These are phyloP conservation scores for Diloba caeruleocephala DNA, from an alignment of 2,888 invertebrate species.

Conservation along the genomic window DNA sequence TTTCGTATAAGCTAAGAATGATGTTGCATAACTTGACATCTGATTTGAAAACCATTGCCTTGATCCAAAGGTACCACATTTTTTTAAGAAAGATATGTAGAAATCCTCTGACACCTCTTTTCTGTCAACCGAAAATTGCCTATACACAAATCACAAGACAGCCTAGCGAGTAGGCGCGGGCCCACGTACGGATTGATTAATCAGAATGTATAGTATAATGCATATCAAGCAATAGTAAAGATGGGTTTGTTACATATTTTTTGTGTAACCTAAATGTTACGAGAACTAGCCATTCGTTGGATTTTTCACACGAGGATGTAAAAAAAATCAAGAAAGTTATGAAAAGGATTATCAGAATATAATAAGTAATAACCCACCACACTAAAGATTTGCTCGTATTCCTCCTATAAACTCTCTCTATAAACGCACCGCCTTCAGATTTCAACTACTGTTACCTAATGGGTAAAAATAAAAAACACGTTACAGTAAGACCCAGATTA, in stretches of 20 bases:
- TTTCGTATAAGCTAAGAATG: no score
- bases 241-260: constrained; percentile 15
- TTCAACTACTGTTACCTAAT: no score
- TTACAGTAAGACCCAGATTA: no score
- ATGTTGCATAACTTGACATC: no score
- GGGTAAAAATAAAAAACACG: no score
- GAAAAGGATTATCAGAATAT: no score
- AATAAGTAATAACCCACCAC: no score
- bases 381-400: no score
- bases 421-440: no score
- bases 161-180: constrained; percentile 19
- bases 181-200: constrained; percentile 42
- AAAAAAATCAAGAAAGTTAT: no score
- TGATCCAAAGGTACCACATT: constrained; percentile 32
- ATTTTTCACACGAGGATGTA: no score
- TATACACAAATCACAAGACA: constrained; percentile 36
- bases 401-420: no score
- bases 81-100: constrained; percentile 18
- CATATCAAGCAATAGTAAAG: constrained; percentile 14
- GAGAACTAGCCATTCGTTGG: constrained; percentile 3
- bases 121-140: constrained; percentile 29
- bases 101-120: constrained; percentile 28
- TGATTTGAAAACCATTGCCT: constrained; percentile 21
- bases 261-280: not conserved
- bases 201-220: constrained; percentile 19